These are phyloP conservation scores for Kuschelorhynchus macadamiae DNA, from an alignment of 2,888 invertebrate species.

Conservation along the genomic window DNA sequence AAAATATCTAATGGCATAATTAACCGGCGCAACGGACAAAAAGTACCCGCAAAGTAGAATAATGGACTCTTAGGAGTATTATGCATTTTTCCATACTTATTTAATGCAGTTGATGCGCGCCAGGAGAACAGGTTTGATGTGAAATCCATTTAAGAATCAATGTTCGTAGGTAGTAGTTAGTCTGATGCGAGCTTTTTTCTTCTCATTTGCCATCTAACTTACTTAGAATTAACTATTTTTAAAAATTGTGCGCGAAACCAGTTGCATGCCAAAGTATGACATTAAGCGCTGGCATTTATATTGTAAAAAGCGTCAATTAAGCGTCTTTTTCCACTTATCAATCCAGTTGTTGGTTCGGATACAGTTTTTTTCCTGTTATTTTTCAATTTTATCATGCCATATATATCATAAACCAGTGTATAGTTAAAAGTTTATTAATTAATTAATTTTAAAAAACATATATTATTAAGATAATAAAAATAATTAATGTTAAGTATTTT, in stretches of 20 bases:
- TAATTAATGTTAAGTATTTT: no score
- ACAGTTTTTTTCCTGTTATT: no score
- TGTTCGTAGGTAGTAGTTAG: constrained; percentile 45
- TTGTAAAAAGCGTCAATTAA: neutral
- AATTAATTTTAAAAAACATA: no score
- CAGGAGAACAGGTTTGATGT: constrained; percentile 41
- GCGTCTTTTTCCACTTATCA: constrained; percentile 1
- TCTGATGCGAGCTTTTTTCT: constrained; percentile 28
- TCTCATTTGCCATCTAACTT: constrained; percentile 36
- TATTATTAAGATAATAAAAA: no score
- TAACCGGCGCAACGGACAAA: constrained; percentile 21
- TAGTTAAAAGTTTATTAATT: no score
- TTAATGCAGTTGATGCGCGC: constrained; percentile 32
- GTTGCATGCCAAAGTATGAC: constrained; percentile 8
- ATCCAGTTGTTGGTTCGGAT: neutral
- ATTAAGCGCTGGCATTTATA: neutral
- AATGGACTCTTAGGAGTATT: constrained; percentile 37
- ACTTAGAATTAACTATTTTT: constrained; percentile 34
- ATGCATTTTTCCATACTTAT: constrained; percentile 38
- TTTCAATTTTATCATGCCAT: no score
- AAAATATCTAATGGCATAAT: constrained; percentile 31
- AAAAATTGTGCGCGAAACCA: constrained; percentile 1
- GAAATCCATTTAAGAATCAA: constrained; percentile 45
- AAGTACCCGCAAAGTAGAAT: constrained; percentile 37
- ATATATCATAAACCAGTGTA: no score